phyloP scores from a whole-genome alignment of 2,113 vertebrate species.

The Pangasianodon hypophthalmus region DNA sequence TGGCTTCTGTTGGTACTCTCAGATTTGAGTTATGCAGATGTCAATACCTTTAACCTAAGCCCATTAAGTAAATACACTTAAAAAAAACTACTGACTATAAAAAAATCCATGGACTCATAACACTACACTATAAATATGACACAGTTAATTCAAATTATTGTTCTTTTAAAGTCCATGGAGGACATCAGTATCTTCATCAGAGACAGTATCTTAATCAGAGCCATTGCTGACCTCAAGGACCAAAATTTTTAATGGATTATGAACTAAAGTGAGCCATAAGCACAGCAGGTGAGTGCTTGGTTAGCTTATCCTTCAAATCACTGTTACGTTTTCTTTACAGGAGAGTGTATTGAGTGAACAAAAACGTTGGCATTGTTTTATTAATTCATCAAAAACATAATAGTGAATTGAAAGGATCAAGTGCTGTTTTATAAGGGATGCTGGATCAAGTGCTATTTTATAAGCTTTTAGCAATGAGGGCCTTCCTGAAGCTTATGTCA shows the following conservation, averaged over 20 bases:
- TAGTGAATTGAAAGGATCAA: not conserved
- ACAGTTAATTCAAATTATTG: not conserved
- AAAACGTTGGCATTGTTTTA: not conserved
- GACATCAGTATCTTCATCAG: not conserved
- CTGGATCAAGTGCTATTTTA: not conserved
- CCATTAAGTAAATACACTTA: no score
- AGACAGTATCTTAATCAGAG: not conserved
- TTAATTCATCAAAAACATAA: not conserved
- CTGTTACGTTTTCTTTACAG: not conserved
- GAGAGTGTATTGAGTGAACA: not conserved
- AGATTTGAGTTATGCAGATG: not conserved
- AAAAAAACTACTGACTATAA: no score
- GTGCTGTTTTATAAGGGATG: not conserved
- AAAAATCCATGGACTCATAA: not conserved
- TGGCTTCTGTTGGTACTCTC: not conserved
- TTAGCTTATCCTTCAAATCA: not conserved
- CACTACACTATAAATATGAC: not conserved
- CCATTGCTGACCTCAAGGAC: not conserved
- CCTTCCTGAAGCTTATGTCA: not conserved
- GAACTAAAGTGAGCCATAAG: not conserved
- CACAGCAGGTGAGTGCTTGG: not conserved
- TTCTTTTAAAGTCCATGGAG: not conserved
- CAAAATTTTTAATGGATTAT: not conserved
- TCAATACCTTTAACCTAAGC: no score
- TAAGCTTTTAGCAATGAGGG: not conserved